Evolutionary conservation across 2,888 invertebrate genomes (phyloP), one percentile per base, ranked within the genome.

Genomic region (Polymixis flavicincta): DNA sequence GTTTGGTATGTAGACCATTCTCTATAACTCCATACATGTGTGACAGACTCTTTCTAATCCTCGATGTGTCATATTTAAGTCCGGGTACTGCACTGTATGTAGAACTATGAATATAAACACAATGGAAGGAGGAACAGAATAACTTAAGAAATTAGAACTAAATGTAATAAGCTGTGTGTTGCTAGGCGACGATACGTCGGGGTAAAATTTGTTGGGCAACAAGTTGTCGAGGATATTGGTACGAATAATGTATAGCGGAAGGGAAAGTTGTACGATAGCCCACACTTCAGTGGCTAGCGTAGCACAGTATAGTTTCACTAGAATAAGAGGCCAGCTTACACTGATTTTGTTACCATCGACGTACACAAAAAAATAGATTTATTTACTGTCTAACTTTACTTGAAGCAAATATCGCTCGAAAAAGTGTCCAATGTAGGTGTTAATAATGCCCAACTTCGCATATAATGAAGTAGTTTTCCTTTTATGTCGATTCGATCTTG

Each of bases 111-210:
- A 65, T 60, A 75, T 61, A 79, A 71, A 83, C n/a, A 63, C 9
- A 32, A 67, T 61, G 32, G 32, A 65, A 57, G 65, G 67, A 86
- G 74, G 78, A 83, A 79, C 75, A 42, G 55, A 77, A 71, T 42
- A 69, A 71, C 61, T 71, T 78, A 74, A 48, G 28, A 66, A 65
- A 66, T 69, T 75, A 65, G 0, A 75, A 68, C 68, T 66, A 69
- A 63, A 52, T 0, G 1, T 37, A 50, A 32, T 57, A 28, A 25
- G 37, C 54, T 37, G 66, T 14, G 66, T n/a, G 25, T 66, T n/a
- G n/a, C 57, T 63, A 59, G 28, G 59, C n/a, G 50, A 77, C 59
- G 14, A 57, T n/a, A 14, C 32, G 17, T 25, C 1, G 9, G 22
- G 6, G 17, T 14, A 37, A 1, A 22, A 0, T 28, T 72, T 54